Base-by-base conservation (phyloP, 2,113 vertebrate species). In the Ochotona curzoniae region DNA sequence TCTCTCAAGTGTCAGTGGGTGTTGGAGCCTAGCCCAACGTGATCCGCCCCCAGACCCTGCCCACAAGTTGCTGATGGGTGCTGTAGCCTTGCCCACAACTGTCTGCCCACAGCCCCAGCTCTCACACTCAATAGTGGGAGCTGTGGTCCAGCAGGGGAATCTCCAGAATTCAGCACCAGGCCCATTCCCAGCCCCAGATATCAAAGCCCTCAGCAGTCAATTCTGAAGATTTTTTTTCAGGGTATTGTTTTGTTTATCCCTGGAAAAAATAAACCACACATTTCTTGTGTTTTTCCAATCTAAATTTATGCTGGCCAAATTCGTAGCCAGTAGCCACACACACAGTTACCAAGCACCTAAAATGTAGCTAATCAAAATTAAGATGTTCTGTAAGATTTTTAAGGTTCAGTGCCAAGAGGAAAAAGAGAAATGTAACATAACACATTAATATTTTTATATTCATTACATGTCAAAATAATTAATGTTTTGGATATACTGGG, bases 281-380 rank as follows among this genome's bases (percentile, higher is more conserved):
- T 57, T 57, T 73, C 54, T 91, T 84, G 57, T 67, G 80, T n/a
- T 35, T 88, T 90, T 85, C 60, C 35, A 76, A 82, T n/a, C 30
- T 49, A 63, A 93, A 90, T 7, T 44, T 74, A 49, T 8, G 54
- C n/a, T 81, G 35, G 60, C 47, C 71, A 75, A 73, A 66, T 85
- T 6, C 1, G 32, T 49, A 28, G 32, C 80, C 54, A 73, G 44
- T 75, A 71, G 82, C 49, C 57, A 69, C 51, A 73, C 6, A 1
- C 6, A 1, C 30, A 60, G 51, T 49, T 63, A 63, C 12, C 32
- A 18, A 63, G 28, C 28, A 80, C 6, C 6, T 70, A 35, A 90
- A 95, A 84, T 5, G 18, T 51, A 35, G 60, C 66, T 20, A 84
- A 35, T 89, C 28, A 75, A 87, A 71, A 87, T 0, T 78, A 64